phyloP scores from a whole-genome alignment of 2,113 vertebrate species.

The Aspidoscelis tigris region DNA sequence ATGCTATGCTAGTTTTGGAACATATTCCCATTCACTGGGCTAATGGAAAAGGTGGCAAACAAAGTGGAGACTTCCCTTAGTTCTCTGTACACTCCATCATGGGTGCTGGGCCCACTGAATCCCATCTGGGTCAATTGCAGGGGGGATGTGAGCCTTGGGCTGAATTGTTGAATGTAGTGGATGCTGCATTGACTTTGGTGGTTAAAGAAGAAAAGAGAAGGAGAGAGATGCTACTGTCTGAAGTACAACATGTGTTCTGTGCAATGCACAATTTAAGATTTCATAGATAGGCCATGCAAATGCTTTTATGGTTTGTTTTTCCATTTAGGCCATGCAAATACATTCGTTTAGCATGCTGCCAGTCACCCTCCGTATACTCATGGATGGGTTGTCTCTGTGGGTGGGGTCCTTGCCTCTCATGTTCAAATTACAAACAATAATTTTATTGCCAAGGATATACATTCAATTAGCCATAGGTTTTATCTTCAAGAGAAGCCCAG shows the following conservation, averaged over 20 bases:
- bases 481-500: background rate
- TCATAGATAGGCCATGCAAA: too few relatives aligned
- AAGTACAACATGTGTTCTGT: too few relatives aligned
- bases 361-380: background rate
- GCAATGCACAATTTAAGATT: background rate
- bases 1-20: background rate
- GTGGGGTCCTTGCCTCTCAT: background rate
- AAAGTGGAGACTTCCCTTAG: background rate
- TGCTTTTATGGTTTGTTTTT: too few relatives aligned
- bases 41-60: too few relatives aligned
- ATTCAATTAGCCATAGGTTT: background rate
- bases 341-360: background rate
- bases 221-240: background rate
- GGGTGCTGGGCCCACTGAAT: too few relatives aligned
- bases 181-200: too few relatives aligned
- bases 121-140: too few relatives aligned
- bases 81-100: background rate
- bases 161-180: too few relatives aligned
- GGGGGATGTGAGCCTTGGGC: too few relatives aligned
- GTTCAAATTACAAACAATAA: too few relatives aligned
- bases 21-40: background rate
- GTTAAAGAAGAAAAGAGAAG: background rate
- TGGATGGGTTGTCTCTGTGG: background rate
- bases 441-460: background rate
- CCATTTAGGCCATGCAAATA: background rate